These are phyloP conservation scores for Caenorhabditis auriculariae DNA, from an alignment of 2,888 invertebrate genomes.

Conservation along the genomic window DNA sequence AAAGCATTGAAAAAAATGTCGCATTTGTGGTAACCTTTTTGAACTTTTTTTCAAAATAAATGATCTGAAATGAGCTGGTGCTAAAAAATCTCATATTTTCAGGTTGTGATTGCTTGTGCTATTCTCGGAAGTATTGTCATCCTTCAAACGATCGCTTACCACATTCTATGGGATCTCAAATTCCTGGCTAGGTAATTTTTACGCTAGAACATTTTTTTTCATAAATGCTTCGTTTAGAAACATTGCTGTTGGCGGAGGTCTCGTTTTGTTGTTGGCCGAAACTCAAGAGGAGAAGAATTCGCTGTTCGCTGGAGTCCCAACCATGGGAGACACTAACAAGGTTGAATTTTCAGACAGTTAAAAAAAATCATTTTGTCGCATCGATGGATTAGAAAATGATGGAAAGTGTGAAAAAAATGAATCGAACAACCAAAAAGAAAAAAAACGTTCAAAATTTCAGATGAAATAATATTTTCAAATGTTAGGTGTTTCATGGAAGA, in stretches of 20 bases:
- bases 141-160: conserved; percentile 75
- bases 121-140: conserved; percentile 91
- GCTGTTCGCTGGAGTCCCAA: conserved; percentile 83
- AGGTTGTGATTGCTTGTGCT: conserved; percentile 78
- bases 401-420: too few relatives aligned
- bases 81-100: not conserved
- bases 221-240: conserved; percentile 72
- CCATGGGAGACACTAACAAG: conserved; percentile 71
- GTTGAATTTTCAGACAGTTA: not conserved
- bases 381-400: too few relatives aligned
- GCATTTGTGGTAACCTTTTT: not conserved
- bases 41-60: not conserved
- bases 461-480: too few relatives aligned
- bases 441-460: too few relatives aligned
- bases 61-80: too few relatives aligned
- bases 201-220: not conserved
- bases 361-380: not conserved
- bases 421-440: too few relatives aligned
- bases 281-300: conserved; percentile 67
- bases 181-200: conserved; percentile 76
- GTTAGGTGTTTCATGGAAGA: not conserved
- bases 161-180: conserved; percentile 96
- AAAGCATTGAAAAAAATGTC: too few relatives aligned
- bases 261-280: conserved; percentile 92
- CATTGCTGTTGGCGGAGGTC: conserved; percentile 93